Base-by-base conservation (phyloP, 2,113 vertebrate genomes). In the Callipepla californica region DNA sequence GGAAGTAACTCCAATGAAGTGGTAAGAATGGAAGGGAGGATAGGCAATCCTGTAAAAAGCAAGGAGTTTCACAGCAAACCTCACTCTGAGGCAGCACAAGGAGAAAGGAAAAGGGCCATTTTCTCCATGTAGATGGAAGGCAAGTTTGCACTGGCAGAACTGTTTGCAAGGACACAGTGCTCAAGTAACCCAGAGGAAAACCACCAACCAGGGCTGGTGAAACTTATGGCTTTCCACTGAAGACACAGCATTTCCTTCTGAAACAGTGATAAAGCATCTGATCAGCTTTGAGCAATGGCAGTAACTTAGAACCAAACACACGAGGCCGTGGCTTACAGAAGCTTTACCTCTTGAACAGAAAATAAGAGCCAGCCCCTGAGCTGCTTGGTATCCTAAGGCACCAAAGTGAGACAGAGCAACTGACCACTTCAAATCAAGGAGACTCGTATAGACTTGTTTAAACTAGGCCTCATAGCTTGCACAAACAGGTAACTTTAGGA, bases 311-410 rank as follows among this genome's bases (percentile, higher is more conserved):
- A 5, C 21, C 40, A 36, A 51, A 16, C 48, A 36, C 12, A 3
- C 34, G 62, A 67, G 28, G 13, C 14, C 28, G 22, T 26, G 10
- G 36, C 53, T 62, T 66, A 30, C 38, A 80, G 72, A 69, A 2
- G 5, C 5, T 81, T 79, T 67, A 62, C 50, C 26, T 30, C 26
- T 47, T 53, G 10, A 76, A 57, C 2, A 45, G 63, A 65, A 79
- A 68, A 6, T 38, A 70, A 62, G 38, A 79, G 10, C 17, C 42
- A 50, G 0, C 7, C 48, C 20, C 13, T 21, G 18, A 90, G 65
- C 2, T 0, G 7, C 32, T 59, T 1, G 0, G 22, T 8, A 42
- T 15, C 57, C 34, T 13, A 55, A 66, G 22, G 51, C 17, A 42
- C 12, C 19, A 53, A 23, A 51, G 58, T 0, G 32, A 85, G 12